Conservation (phyloP, 2,797 vertebrate species). For the Myripristis jacobus region DNA sequence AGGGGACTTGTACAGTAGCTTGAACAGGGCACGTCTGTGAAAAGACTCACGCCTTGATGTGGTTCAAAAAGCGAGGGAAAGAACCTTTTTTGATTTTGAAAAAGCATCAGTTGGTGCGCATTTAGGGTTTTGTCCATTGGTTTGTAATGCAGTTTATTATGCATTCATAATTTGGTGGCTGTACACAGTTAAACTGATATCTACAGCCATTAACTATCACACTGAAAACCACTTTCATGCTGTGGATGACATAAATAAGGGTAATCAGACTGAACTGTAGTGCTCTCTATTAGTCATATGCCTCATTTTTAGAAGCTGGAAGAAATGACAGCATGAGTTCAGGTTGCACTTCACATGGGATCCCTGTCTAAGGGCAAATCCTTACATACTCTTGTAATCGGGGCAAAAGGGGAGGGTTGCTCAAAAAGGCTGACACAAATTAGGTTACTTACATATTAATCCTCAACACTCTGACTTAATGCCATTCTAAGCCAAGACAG, state of each 20-base stretch:
- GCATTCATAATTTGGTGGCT: constrained; percentile 3
- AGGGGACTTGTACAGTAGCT: constrained; percentile 18
- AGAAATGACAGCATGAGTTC: constrained; percentile 42
- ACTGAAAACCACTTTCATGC: not conserved
- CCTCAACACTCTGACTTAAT: not conserved
- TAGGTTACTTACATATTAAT: constrained; percentile 17
- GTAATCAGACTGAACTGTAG: constrained; percentile 3
- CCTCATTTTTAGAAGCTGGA: constrained; percentile 29
- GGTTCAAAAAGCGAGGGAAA: no score
- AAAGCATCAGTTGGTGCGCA: no score
- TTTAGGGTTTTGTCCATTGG: no score
- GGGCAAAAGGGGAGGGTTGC: not conserved
- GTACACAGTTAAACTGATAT: not conserved
- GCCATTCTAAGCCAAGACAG: constrained; percentile 1
- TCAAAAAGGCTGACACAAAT: constrained; percentile 22
- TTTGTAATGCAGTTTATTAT: no score
- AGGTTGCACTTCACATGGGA: constrained; percentile 53
- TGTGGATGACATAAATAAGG: constrained; percentile 10
- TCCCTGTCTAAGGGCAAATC: constrained; percentile 39
- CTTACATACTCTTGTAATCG: constrained; percentile 16
- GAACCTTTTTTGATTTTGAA: no score
- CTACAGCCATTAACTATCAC: not conserved
- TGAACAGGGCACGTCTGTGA: constrained; percentile 7
- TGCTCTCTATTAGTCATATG: constrained; percentile 15
- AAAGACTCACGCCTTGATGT: not conserved